Evolutionary conservation across 2,888 invertebrate genomes (phyloP).

Genomic region (Synergus japonicus): DNA sequence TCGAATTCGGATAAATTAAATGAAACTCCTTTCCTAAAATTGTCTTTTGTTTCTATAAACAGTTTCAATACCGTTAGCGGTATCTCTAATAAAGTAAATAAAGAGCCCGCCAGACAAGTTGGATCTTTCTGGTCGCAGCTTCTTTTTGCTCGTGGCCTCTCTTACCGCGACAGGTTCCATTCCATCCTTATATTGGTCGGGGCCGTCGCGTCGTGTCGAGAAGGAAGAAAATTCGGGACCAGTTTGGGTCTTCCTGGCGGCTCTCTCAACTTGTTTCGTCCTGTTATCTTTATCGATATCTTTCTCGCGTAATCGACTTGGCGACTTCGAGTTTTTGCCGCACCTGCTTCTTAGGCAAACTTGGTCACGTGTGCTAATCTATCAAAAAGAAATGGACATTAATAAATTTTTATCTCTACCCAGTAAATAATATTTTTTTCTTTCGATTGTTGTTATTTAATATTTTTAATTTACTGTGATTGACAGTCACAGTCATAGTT

Average conservation of each 20-base stretch:
- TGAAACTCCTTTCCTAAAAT: neutral
- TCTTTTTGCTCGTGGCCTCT: constrained; percentile 60
- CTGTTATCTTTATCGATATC: constrained; percentile 65
- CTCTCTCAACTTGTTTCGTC: constrained; percentile 46
- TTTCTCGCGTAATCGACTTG: constrained; percentile 62
- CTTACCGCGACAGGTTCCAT: constrained; percentile 37
- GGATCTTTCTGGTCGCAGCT: constrained; percentile 56
- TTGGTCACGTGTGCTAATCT: constrained; percentile 49
- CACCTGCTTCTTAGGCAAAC: constrained; percentile 65
- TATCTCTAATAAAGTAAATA: constrained; percentile 76
- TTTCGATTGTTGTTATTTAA: no score
- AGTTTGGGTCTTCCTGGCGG: constrained; percentile 51
- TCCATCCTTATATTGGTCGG: constrained; percentile 44
- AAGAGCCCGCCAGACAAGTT: constrained; percentile 70
- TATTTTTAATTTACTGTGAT: no score
- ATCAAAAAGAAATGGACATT: neutral
- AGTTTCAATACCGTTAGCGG: constrained; percentile 71
- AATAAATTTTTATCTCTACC: neutral
- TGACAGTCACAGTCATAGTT: no score
- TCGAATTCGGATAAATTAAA: neutral
- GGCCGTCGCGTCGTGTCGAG: constrained; percentile 38
- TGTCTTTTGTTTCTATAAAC: neutral
- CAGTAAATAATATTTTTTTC: no score
- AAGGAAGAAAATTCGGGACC: constrained; percentile 53
- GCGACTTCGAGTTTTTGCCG: constrained; percentile 59